A percentile compares a stretch with the other conserved stretches of the same genome.
Conservation (phyloP, 2,113 vertebrate genomes). For the Corapipo altera region DNA sequence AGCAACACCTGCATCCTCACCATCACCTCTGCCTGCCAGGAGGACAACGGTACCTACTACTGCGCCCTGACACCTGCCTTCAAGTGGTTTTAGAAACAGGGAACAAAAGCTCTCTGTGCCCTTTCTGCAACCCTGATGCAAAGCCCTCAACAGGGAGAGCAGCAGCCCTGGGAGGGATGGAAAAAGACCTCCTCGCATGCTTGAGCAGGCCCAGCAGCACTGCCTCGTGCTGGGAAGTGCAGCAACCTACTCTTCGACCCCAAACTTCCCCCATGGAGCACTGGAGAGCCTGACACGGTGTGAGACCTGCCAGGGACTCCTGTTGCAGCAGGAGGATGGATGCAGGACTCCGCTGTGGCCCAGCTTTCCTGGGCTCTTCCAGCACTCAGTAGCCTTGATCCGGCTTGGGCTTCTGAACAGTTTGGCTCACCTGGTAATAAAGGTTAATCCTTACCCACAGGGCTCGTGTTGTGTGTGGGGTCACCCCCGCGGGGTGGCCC, state of each 20-base stretch:
- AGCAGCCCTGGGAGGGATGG: neutral
- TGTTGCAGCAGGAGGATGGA: neutral
- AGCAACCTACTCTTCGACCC: neutral
- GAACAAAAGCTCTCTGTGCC: neutral
- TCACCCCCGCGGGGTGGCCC: accelerated
- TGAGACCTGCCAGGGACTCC: neutral
- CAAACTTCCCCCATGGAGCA: accelerated
- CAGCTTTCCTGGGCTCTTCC: neutral
- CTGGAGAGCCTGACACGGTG: accelerated
- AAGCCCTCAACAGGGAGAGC: neutral
- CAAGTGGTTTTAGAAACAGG: neutral
- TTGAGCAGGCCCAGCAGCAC: neutral
- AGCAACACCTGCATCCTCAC: conserved; percentile 49
- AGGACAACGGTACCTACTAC: conserved; percentile 36
- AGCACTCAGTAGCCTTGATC: accelerated
- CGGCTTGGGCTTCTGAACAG: accelerated
- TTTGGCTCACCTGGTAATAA: neutral
- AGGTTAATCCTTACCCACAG: accelerated
- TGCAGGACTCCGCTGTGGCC: accelerated
- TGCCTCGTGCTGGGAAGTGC: neutral
- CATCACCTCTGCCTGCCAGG: neutral
- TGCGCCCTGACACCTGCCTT: neutral
- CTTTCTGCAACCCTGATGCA: accelerated
- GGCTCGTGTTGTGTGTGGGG: neutral
- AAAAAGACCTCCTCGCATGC: neutral